phyloP scores from a whole-genome alignment of 1,140 invertebrate species.

The Hyles euphorbiae region DNA sequence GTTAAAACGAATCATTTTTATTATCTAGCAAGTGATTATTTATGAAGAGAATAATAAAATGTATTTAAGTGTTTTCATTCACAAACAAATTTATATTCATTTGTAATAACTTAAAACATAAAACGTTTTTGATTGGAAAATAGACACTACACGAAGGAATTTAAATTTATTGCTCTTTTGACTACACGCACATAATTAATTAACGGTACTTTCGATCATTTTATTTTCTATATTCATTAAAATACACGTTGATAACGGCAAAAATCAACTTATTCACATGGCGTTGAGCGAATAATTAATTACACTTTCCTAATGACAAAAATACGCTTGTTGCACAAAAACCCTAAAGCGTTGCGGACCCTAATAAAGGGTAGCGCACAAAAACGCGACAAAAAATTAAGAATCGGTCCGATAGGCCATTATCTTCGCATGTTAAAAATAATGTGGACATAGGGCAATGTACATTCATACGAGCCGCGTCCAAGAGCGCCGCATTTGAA shows the following conservation, averaged over 20 bases:
- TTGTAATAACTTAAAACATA: not conserved
- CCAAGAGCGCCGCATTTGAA: conserved; percentile 70
- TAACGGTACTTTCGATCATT: not conserved
- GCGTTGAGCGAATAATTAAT: conserved; percentile 40
- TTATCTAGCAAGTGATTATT: not conserved
- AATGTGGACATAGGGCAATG: conserved; percentile 73
- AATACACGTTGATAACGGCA: not conserved
- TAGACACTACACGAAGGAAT: not conserved
- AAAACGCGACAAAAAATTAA: conserved; percentile 71
- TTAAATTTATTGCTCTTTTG: not conserved
- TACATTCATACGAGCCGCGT: conserved; percentile 70
- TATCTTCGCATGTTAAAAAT: conserved; percentile 74
- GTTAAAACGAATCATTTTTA: no score
- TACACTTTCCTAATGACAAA: conserved; percentile 60
- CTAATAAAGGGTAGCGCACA: conserved; percentile 61
- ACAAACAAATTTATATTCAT: not conserved
- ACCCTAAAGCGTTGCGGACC: conserved; percentile 65
- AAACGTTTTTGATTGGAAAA: not conserved
- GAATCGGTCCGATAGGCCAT: conserved; percentile 72
- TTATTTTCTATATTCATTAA: conserved; percentile 2
- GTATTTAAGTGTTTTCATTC: not conserved
- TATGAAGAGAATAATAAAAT: not conserved
- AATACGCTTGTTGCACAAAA: conserved; percentile 61
- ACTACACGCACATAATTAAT: not conserved
- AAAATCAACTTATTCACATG: not conserved